Base-by-base conservation (phyloP, 2,797 vertebrate species). In the Amphiprion clarkii region DNA sequence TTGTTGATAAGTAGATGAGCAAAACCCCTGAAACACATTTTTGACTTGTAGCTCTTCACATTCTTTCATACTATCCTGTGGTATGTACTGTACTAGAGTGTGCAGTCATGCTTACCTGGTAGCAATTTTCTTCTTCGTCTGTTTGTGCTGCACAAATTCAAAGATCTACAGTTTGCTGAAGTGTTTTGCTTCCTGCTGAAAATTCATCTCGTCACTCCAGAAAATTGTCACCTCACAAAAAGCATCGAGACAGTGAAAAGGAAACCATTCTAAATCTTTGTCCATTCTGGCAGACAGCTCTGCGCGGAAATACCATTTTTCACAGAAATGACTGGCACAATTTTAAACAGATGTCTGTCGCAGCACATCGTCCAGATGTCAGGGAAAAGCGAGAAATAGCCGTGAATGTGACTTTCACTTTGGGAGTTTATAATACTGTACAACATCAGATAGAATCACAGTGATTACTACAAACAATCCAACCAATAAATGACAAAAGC, bases 251-350 rank as follows among this genome's bases (percentile, higher is more conserved):
- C 82, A 71, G 73, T 67, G 40, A 87, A 78, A 72, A 86, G 76
- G 78, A 90, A 87, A 90, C 76, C 65, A 62, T 82, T 87, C 67
- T 77, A 84, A 87, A 83, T 71, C 67, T 76, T 58, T 86, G 83
- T 86, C 76, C 76, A 39, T 63, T 87, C 76, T 92, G 87, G 86
- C 81, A 82, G 59, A 65, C 71, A 56, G 71, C 44, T 23, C 58
- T 48, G 57, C 31, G 44, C 62, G 71, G 33, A 81, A 73, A 78
- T 76, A 33, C 57, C 9, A 57, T 82, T 88, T 84, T 79, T 87
- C 71, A 71, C 42, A 72, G 58, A 71, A 84, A 80, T 71, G 67
- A 78, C 79, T 85, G 87, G 80, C 87, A 92, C 68, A 75, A 55
- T 67, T 71, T 80, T 70, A 58, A 73, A 56, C 64, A 88, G 77